Evolutionary conservation across 2,113 vertebrate species (phyloP).

Genomic region (Mastomys natalensis): DNA sequence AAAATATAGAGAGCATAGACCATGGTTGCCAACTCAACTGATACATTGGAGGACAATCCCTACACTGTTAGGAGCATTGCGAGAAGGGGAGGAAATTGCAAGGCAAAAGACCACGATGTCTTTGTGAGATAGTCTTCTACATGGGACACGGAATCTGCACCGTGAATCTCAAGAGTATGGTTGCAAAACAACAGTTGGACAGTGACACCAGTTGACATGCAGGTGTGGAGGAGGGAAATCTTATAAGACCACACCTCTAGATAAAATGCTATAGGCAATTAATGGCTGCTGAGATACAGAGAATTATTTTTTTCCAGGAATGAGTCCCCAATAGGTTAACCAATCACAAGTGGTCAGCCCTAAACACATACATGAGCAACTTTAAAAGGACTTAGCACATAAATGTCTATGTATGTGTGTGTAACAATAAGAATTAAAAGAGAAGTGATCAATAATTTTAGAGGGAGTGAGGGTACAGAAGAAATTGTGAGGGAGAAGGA

Average conservation of each 20-base stretch:
- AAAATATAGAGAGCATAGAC: not conserved
- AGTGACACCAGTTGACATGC: not conserved
- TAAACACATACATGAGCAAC: not conserved
- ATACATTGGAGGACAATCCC: not conserved
- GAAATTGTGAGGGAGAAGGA: not conserved
- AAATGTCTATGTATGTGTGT: not conserved
- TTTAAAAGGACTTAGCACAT: not conserved
- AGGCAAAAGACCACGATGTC: not conserved
- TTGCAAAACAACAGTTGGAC: not conserved
- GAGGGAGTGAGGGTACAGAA: not conserved
- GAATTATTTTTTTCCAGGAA: not conserved
- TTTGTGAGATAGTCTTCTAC: not conserved
- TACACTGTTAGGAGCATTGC: not conserved
- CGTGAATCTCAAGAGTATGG: not conserved
- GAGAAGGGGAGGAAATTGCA: not conserved
- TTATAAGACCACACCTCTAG: not conserved
- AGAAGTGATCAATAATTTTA: not conserved
- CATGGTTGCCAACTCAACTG: too few species aligned
- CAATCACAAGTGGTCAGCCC: not conserved
- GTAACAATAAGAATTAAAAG: not conserved
- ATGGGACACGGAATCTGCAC: not conserved
- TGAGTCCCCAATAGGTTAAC: not conserved
- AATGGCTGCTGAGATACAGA: not conserved
- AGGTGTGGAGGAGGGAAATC: too few species aligned
- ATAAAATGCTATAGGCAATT: not conserved